phyloP scores from a whole-genome alignment of 2,888 invertebrate genomes.

The Drosophila histrio region DNA sequence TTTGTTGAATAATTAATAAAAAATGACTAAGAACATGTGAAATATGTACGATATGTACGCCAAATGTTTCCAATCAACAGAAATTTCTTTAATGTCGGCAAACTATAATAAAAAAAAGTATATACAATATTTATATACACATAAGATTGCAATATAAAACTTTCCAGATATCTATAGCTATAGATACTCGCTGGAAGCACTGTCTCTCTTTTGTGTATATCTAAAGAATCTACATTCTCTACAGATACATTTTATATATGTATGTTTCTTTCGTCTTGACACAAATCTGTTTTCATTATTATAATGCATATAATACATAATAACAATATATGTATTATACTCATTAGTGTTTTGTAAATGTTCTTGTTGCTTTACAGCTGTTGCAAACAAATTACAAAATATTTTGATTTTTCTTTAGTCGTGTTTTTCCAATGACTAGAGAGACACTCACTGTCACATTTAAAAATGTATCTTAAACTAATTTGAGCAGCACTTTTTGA shows the following conservation, averaged over 20 bases:
- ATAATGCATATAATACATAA: constrained; percentile 28
- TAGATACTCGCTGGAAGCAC: constrained; percentile 31
- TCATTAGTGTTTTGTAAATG: constrained; percentile 24
- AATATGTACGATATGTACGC: constrained; percentile 3
- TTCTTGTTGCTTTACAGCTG: constrained; percentile 39
- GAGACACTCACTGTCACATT: constrained; percentile 81
- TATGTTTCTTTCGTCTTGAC: constrained; percentile 23
- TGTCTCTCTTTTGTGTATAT: neutral
- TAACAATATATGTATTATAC: constrained; percentile 4
- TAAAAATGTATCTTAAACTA: constrained; percentile 82
- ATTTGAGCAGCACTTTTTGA: constrained; percentile 71
- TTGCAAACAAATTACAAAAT: constrained; percentile 52
- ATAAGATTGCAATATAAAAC: neutral
- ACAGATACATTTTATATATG: neutral
- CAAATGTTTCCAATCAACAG: constrained; percentile 23
- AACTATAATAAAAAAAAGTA: constrained; percentile 8
- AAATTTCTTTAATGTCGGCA: constrained; percentile 43
- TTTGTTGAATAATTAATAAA: constrained; percentile 9
- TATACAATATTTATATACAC: neutral
- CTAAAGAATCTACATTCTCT: neutral
- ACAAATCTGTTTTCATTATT: constrained; percentile 46
- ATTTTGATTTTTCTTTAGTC: constrained; percentile 18
- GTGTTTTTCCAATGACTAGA: constrained; percentile 54
- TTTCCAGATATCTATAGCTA: neutral
- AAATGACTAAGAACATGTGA: neutral